Conservation (phyloP, 2,113 vertebrate species). For the Corythaeola cristata region DNA sequence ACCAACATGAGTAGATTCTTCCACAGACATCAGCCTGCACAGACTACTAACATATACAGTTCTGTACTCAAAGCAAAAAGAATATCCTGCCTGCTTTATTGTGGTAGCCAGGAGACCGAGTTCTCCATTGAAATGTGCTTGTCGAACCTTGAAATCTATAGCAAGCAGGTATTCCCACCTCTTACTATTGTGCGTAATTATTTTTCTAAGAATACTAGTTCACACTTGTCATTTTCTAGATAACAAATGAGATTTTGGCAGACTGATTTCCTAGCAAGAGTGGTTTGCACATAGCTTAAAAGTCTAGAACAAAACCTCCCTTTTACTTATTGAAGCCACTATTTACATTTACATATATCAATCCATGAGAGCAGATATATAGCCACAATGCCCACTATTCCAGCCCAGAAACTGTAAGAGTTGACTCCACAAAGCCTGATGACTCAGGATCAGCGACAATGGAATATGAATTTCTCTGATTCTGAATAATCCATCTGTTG, state of each 20-base stretch:
- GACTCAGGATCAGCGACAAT: not conserved
- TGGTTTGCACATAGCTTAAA: not conserved
- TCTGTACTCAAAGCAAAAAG: not conserved
- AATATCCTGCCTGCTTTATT: constrained; percentile 26
- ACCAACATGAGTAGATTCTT: not conserved
- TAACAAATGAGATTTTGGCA: not conserved
- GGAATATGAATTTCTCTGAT: constrained; percentile 1
- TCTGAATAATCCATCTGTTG: constrained; percentile 10
- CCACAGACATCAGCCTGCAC: not conserved
- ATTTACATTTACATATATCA: not conserved
- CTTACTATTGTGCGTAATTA: not conserved
- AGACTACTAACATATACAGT: not conserved
- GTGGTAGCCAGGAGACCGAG: constrained; percentile 7
- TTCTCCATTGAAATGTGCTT: not conserved
- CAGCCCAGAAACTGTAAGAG: not conserved
- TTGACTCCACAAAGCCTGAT: not conserved
- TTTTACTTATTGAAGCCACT: not conserved
- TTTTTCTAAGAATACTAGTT: not conserved
- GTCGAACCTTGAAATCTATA: not conserved
- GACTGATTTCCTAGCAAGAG: not conserved
- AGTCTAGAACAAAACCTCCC: not conserved
- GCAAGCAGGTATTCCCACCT: constrained; percentile 7
- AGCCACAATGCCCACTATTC: not conserved
- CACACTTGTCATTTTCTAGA: not conserved
- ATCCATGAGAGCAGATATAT: not conserved